Base-by-base conservation (phyloP, 2,113 vertebrate species). In the Andinoacara biseriatus region DNA sequence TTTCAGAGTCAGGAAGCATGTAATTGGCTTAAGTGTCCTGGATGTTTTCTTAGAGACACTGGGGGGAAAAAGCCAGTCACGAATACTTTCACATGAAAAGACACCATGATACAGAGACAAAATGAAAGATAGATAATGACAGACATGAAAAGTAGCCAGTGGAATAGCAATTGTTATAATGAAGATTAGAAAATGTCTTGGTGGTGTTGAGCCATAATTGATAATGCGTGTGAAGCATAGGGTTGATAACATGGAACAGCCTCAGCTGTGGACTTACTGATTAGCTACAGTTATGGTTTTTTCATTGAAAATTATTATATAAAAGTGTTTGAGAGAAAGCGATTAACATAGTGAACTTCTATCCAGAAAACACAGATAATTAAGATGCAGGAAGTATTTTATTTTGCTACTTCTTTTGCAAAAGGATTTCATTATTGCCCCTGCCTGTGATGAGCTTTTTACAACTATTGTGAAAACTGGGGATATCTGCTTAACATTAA, bases 1-100 rank as follows among this genome's bases (percentile, higher is more conserved):
- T 72, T 54, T 72, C 24, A 65, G 80, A 81, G 52, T 83, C 77
- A 87, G 67, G 40, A 24, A 87, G 83, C 60, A 59, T 76, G 65
- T 89, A 89, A 81, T 89, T 78, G 85, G 76, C 61, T 85, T 75
- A 91, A 86, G 38, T 78, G 63, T 84, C 81, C 54, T 52, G 76
- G 76, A 78, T 88, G 22, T 88, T 85, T 84, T 85, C 38, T 74
- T 82, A 72, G 40, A 76, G 40, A 83, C 59, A 61, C 54, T 62
- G 29, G 76, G 76, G 59, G 65, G 43, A 13, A 7, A 61, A 38
- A 82, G 56, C 4, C 78, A 87, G 85, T 77, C 58, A 80, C 24
- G 58, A 65, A 76, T 77, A 69, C 54, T 76, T 31, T 38, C 26
- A 80, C 82, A 75, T 83, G 80, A 89, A 89, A 80, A 60, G 20